Evolutionary conservation across 1,140 invertebrate species (phyloP).

Genomic region (Fopius arisanus): DNA sequence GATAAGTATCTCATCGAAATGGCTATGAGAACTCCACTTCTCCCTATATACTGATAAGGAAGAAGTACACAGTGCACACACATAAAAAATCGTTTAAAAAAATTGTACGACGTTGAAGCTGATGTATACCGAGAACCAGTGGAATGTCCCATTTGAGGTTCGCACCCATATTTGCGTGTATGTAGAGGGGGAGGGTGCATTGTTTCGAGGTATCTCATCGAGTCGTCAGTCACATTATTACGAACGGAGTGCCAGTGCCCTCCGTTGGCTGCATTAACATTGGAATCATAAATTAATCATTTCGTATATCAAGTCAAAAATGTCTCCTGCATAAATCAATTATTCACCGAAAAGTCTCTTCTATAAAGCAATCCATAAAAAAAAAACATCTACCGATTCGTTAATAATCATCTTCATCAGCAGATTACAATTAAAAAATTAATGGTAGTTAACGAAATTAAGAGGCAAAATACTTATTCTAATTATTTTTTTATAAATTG

Average conservation of each 20-base stretch:
- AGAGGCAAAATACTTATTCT: no score
- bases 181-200: background rate
- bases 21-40: background rate
- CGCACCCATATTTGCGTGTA: conserved; percentile 23
- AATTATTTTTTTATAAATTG: no score
- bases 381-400: no score
- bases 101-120: background rate
- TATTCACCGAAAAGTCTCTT: no score
- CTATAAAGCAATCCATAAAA: no score
- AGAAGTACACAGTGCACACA: background rate
- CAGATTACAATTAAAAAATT: no score
- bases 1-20: background rate
- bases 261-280: conserved; percentile 3
- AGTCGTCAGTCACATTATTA: background rate
- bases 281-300: conserved; percentile 12
- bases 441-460: no score
- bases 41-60: background rate
- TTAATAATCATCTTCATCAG: no score
- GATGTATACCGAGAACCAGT: conserved; percentile 22
- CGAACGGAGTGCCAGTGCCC: background rate
- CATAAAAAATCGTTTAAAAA: background rate
- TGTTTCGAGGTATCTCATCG: conserved; percentile 9
- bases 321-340: background rate
- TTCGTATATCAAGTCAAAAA: background rate
- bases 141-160: conserved; percentile 25